Evolutionary conservation across 30 jellyfish, hydroid and myxozoan species (phyloP), one percentile per base, ranked within the genome.

Genomic region (Hydractinia echinata): DNA sequence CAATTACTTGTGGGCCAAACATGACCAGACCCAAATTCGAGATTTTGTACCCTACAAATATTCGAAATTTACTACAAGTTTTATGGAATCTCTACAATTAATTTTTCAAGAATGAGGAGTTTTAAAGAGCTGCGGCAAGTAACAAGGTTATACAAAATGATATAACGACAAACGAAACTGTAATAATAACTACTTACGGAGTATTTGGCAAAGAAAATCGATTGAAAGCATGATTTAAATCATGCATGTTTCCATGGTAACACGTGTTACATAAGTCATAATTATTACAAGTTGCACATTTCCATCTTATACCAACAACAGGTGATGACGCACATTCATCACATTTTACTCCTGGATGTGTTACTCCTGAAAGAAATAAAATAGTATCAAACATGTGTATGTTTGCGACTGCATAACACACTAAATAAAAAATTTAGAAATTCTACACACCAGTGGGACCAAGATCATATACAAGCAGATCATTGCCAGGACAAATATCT

Each of bases 271-370:
- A 82, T 10, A 82, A 50, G 30, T 82, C 90, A 82, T 55, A 82
- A 15, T 82, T 67, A 50, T 54, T 18, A 56, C 90, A 82, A 13
- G 70, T 79, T 5, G 61, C 61, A 72, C 90, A 82, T 51, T 69
- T 82, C 90, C 90, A 82, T 71, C 90, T 55, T 3, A 70, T 14
- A 30, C 85, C 90, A 69, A 51, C 39, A 21, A 82, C n/a, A 6
- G 44, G 51, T 4, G 30, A 13, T 9, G 53, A 30, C 13, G 4
- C 20, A 78, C 90, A 82, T 6, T 51, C 90, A 82, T 82, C 90
- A 70, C 90, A 82, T 7, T 30, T 48, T 7, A 82, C 61, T 11
- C 79, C 66, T 51, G 5, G 16, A 44, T 82, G 90, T 13, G 21
- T 19, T 8, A 69, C 66, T 14, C 90, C 90, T 82, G 39, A 60